phyloP scores from a whole-genome alignment of 30 jellyfish, hydroid and myxozoan genomes.

The Aurelia aurita region DNA sequence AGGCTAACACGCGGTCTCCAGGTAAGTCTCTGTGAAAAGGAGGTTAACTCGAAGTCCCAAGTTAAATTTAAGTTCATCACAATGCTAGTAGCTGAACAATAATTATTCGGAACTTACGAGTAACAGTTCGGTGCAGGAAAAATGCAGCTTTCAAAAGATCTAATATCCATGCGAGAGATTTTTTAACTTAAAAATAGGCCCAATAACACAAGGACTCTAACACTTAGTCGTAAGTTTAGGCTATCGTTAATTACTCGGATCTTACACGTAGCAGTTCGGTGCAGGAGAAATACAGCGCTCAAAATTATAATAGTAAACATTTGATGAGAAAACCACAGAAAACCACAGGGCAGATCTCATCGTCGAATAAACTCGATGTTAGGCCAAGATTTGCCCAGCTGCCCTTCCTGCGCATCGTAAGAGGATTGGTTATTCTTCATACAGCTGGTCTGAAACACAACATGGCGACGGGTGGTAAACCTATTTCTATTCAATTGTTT shows the following conservation, averaged over 20 bases:
- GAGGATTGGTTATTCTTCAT: constrained; percentile 11
- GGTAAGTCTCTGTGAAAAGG: too few species aligned
- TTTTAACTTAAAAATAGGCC: too few species aligned
- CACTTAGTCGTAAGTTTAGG: too few species aligned
- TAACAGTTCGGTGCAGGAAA: neutral
- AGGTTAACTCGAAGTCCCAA: too few species aligned
- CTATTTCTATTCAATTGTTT: neutral
- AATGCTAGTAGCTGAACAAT: too few species aligned
- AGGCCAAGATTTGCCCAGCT: constrained; percentile 45
- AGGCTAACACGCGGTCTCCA: too few species aligned
- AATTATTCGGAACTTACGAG: neutral
- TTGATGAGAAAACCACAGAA: constrained; percentile 1
- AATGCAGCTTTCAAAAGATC: neutral
- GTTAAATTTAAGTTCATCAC: too few species aligned
- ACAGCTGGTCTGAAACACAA: constrained; percentile 34
- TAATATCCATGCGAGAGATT: too few species aligned
- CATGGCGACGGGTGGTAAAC: constrained; percentile 1
- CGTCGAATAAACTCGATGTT: constrained; percentile 2
- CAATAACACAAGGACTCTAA: too few species aligned
- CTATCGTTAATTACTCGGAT: too few species aligned
- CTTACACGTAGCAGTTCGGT: neutral
- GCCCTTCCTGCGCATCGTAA: constrained; percentile 11
- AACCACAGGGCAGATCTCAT: constrained; percentile 1
- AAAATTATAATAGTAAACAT: neutral
- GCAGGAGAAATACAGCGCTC: neutral